Conservation (phyloP, 2,797 vertebrate genomes). For the Sandelia bainsii region DNA sequence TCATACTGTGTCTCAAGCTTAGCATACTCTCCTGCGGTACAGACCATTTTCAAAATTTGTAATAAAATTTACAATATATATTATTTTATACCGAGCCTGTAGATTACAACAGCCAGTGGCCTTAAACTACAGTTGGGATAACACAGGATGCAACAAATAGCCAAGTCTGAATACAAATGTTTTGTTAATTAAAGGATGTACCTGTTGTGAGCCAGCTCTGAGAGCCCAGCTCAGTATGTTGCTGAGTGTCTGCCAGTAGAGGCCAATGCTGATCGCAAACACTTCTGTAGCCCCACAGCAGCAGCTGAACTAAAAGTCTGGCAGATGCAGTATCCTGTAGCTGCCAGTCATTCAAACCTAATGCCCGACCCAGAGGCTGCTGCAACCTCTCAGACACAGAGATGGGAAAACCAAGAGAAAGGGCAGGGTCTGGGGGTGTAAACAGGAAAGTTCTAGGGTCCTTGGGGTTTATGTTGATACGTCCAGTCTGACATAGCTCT, state of each 20-base stretch:
- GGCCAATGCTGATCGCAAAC: conserved; percentile 73
- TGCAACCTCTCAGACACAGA: conserved; percentile 69
- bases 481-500: conserved; percentile 78
- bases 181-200: conserved; percentile 1
- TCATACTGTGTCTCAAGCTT: conserved; percentile 54
- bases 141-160: not conserved
- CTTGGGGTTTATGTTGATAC: conserved; percentile 71
- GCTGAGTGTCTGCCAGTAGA: conserved; percentile 83
- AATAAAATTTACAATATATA: not conserved
- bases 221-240: conserved; percentile 67
- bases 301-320: conserved; percentile 73
- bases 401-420: conserved; percentile 64
- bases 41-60: conserved; percentile 11
- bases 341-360: conserved; percentile 66
- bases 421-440: conserved; percentile 19
- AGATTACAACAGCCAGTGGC: not conserved
- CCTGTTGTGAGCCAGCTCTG: conserved; percentile 42
- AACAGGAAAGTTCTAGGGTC: conserved; percentile 75
- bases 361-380: conserved; percentile 65
- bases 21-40: conserved; percentile 44
- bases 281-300: conserved; percentile 77
- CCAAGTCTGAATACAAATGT: not conserved
- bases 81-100: not conserved
- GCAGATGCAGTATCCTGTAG: conserved; percentile 49
- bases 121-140: not conserved